Base-by-base conservation (phyloP, 2,797 vertebrate species). In the Arrhamphus sclerolepis region DNA sequence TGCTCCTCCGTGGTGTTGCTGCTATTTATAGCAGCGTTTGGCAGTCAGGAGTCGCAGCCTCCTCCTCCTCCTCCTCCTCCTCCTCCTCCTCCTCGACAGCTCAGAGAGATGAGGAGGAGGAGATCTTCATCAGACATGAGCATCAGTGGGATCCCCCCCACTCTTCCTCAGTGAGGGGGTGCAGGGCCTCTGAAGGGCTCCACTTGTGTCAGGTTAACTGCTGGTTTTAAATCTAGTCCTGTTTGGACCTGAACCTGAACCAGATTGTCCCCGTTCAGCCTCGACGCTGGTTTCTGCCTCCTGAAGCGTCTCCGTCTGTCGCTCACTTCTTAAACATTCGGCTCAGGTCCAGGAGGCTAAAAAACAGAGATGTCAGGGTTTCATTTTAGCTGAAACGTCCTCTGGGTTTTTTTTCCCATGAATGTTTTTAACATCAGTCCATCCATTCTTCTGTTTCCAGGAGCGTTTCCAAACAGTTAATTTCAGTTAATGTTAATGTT, bases 11-110 rank as follows among this genome's bases (percentile, higher is more conserved):
- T 52, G 62, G 3, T 72, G 70, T 41, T 42, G 66, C 47, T 82
- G 68, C 84, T 92, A 89, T 91, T 92, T 90, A 86, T 89, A 91
- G 87, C 75, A 54, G 69, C 72, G 66, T 84, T 72, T 80, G 74
- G 77, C 81, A 84, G 73, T 66, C 80, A n/a, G 63, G 74, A 77
- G 70, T 80, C 69, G 62, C 72, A 7, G 48, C 67, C 39, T 44
- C 64, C 46, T 53, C 51, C 46, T 52, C 64, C 55, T 56, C 56
- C 53, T 47, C 61, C 38, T 53, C 57, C 46, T 53, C 58, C 49
- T 56, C 69, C 51, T 56, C 56, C 53, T 52, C 61, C 38, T 58
- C 58, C 46, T 56, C 53, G 1, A 34, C 62, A 46, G 55, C 65
- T 75, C 38, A 40, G 28, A 65, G 57, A 72, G 44, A 46, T 40